Percentiles rank a stretch among this genome's conserved stretches.
phyloP scores from a whole-genome alignment of 2,113 vertebrate species.

The Siniperca chuatsi region DNA sequence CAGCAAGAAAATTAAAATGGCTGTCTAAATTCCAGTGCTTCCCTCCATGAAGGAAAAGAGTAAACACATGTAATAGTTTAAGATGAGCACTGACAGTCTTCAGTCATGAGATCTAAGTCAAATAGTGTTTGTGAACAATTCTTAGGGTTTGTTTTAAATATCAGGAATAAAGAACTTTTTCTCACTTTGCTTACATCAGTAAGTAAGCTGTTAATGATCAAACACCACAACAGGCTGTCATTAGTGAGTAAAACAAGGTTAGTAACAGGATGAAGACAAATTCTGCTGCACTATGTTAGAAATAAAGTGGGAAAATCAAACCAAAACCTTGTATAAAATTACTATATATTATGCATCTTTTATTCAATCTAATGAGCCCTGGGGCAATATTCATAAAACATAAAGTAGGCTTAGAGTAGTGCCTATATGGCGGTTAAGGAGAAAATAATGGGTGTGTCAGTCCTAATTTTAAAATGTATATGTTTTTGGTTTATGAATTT shows the following conservation, averaged over 20 bases:
- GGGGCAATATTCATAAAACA: neutral
- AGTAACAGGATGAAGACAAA: neutral
- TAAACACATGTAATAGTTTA: neutral
- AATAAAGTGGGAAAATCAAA: neutral
- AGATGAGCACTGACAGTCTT: neutral
- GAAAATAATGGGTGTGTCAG: neutral
- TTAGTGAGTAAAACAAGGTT: slow-evolving; percentile 2
- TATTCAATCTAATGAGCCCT: neutral
- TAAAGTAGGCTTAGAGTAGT: neutral
- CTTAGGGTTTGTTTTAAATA: neutral
- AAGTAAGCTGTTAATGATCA: neutral
- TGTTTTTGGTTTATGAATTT: neutral
- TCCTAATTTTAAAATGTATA: neutral
- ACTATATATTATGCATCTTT: neutral
- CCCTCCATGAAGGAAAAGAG: neutral
- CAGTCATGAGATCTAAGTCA: neutral
- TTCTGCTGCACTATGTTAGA: neutral
- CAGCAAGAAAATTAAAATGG: neutral
- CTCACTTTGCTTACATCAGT: neutral
- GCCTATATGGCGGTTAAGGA: neutral
- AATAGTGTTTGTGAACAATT: neutral
- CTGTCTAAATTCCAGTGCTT: neutral
- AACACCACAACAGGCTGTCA: neutral
- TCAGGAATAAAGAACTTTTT: neutral
- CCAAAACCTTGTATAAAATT: neutral